Conservation (phyloP, 2,888 invertebrate genomes). For the Pomacea canaliculata region DNA sequence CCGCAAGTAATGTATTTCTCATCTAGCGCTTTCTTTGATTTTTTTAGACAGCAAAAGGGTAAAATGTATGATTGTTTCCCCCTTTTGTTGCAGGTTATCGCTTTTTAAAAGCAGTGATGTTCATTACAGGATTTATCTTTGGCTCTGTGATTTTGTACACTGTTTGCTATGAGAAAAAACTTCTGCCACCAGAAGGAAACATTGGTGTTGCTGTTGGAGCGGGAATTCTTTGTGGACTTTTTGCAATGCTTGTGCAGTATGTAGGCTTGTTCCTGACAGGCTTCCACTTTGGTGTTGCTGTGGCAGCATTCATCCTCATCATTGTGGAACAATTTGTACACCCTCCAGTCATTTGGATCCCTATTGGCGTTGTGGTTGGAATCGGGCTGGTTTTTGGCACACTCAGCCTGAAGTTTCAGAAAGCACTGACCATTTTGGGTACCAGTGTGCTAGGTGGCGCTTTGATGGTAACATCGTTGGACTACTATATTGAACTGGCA, state of each 20-base stretch:
- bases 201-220: slow-evolving; percentile 80
- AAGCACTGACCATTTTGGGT: slow-evolving; percentile 80
- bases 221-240: slow-evolving; percentile 82
- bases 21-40: too few species aligned
- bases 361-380: slow-evolving; percentile 78
- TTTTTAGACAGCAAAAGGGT: too few species aligned
- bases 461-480: slow-evolving; percentile 78
- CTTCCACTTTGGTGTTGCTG: slow-evolving; percentile 79
- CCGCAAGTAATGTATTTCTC: too few species aligned
- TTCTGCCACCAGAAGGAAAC: slow-evolving; percentile 79
- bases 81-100: slow-evolving; percentile 79
- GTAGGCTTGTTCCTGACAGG: slow-evolving; percentile 86
- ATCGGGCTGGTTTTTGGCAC: slow-evolving; percentile 80
- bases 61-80: too few species aligned
- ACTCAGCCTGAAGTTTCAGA: slow-evolving; percentile 82
- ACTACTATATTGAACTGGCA: slow-evolving; percentile 82
- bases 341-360: slow-evolving; percentile 78
- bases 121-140: slow-evolving; percentile 88
- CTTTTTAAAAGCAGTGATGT: slow-evolving; percentile 89
- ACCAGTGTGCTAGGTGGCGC: slow-evolving; percentile 84
- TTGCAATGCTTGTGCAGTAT: slow-evolving; percentile 86
- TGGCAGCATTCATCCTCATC: slow-evolving; percentile 64
- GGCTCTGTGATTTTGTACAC: slow-evolving; percentile 85
- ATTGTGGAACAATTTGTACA: slow-evolving; percentile 74
- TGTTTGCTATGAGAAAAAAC: slow-evolving; percentile 83